Evolutionary conservation across 2,113 vertebrate genomes (phyloP).

Genomic region (Mesocricetus auratus): DNA sequence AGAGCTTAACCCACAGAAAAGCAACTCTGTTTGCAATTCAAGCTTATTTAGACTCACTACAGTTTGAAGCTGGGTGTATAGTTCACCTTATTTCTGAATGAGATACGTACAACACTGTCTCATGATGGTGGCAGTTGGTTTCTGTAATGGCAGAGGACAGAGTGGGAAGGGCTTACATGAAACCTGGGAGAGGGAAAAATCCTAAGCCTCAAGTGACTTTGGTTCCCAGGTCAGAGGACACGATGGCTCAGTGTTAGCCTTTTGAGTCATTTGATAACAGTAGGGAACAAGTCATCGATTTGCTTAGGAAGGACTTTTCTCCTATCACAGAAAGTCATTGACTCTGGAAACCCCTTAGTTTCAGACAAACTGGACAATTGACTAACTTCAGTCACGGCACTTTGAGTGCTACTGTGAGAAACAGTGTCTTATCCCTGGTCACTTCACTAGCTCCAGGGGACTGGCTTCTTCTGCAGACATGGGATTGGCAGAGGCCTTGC

Average conservation of each 20-base stretch:
- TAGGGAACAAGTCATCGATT: neutral
- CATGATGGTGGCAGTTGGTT: neutral
- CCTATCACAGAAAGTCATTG: neutral
- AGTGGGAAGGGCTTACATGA: neutral
- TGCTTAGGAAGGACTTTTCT: neutral
- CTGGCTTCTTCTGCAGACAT: neutral
- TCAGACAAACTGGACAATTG: neutral
- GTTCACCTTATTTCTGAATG: neutral
- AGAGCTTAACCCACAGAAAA: neutral
- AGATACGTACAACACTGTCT: neutral
- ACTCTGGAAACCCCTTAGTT: neutral
- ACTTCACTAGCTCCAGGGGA: neutral
- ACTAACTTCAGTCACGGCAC: neutral
- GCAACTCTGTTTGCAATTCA: neutral
- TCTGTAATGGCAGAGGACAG: neutral
- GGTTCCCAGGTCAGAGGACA: neutral
- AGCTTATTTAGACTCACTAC: neutral
- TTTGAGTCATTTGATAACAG: conserved; percentile 55
- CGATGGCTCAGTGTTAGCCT: conserved; percentile 13
- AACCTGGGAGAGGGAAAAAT: neutral
- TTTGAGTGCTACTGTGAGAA: neutral
- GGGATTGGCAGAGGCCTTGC: neutral
- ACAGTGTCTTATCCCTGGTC: neutral
- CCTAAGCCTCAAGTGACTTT: neutral
- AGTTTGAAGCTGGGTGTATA: neutral